phyloP scores from a whole-genome alignment of 2,797 vertebrate genomes.

The Oophaga sylvatica region DNA sequence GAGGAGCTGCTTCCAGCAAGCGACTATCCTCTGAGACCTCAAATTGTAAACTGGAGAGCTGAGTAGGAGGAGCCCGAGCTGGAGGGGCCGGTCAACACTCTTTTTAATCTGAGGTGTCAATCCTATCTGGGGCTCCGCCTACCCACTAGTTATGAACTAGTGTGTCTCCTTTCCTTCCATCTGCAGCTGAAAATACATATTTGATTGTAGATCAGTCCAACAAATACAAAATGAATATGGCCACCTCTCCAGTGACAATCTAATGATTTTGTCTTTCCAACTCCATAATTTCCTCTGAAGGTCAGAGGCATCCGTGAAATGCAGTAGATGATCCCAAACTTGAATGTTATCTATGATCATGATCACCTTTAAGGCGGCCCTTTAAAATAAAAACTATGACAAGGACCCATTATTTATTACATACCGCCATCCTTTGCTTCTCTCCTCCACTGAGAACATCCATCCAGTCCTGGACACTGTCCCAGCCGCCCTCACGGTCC shows the following conservation, averaged over 20 bases:
- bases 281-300: neutral
- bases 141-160: too few species aligned
- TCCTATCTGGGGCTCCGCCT: too few species aligned
- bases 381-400: neutral
- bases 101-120: too few species aligned
- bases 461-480: constrained; percentile 96
- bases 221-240: neutral
- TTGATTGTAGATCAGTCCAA: too few species aligned
- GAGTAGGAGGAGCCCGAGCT: too few species aligned
- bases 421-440: constrained; percentile 97
- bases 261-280: neutral
- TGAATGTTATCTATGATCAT: neutral
- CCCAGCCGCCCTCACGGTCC: constrained; percentile 92
- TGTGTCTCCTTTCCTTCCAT: too few species aligned
- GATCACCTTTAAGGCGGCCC: neutral
- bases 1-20: too few species aligned
- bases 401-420: constrained; percentile 54
- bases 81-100: too few species aligned
- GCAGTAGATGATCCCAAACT: neutral
- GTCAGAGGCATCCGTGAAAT: neutral
- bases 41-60: too few species aligned
- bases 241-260: neutral
- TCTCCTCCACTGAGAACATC: constrained; percentile 98
- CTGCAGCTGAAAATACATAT: too few species aligned
- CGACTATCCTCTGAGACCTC: too few species aligned